Evolutionary conservation across 2,113 vertebrate genomes (phyloP), one percentile per base, ranked within the genome.

Genomic region (Oenanthe oenanthe): DNA sequence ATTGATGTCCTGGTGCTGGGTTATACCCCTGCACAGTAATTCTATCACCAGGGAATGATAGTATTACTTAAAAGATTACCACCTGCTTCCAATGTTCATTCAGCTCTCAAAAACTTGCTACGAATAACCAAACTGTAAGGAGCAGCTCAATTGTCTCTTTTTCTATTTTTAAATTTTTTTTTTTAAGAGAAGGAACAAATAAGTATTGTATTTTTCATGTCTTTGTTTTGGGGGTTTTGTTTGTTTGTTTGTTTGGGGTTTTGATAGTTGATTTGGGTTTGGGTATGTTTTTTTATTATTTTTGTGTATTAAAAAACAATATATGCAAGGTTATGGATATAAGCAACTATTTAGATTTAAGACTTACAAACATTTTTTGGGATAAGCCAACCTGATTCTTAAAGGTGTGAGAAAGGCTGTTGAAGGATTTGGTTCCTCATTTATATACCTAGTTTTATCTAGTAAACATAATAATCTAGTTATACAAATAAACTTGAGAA

Each of bases 71-170:
- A 40, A 80, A 61, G 21, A 66, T 53, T 48, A 57, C 19, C 16
- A 36, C 17, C 9, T 62, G 8, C 2, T 19, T 76, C 12, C 6
- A 40, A 6, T 51, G 7, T 66, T 57, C 19, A 36, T 82, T 66
- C 6, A 26, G 29, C 1, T 91, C 76, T 79, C 26, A 51, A 78
- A 29, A 4, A 72, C 24, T 12, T 8, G 16, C 6, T 81, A 60
- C 58, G 17, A 77, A 74, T 40, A 73, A 56, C 6, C 2, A 47
- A 75, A 42, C 17, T 51, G 21, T 4, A 70, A 3, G 10, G 5
- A 84, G 8, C 2, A 53, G 5, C 48, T 86, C 0, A 42, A 26
- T 34, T 54, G 0, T 25, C 3, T 42, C 3, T 14, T 3, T 25
- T 40, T 36, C 34, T 9, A 1, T 28, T 10, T 10, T 25, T 36